phyloP scores from a whole-genome alignment of 1,140 invertebrate genomes.

The Leptoteleia sp. region DNA sequence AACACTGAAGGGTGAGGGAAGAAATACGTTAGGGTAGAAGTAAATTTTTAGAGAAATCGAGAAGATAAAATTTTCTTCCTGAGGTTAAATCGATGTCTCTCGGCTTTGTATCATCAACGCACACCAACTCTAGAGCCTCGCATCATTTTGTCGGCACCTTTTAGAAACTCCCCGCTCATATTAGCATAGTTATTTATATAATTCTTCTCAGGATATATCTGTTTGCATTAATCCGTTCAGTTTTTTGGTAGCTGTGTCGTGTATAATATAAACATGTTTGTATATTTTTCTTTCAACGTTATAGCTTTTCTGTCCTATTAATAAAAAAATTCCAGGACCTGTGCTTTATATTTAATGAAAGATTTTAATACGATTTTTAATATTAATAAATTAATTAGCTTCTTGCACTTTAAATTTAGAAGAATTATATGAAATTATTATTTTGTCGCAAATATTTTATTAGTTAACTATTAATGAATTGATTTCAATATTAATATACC shows the following conservation, averaged over 20 bases:
- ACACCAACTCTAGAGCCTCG: slow-evolving; percentile 25
- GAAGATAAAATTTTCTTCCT: slow-evolving; percentile 62
- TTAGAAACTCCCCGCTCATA: slow-evolving; percentile 37
- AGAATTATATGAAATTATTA: no score
- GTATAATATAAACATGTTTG: slow-evolving; percentile 6
- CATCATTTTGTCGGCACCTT: slow-evolving; percentile 55
- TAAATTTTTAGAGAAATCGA: slow-evolving; percentile 55
- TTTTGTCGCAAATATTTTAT: no score
- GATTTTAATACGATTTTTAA: no score
- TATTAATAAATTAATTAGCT: no score
- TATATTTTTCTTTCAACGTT: slow-evolving; percentile 4
- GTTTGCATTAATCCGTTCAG: slow-evolving; percentile 30
- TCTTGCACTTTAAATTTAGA: no score
- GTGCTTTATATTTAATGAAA: no score
- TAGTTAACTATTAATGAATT: no score
- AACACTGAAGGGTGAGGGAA: slow-evolving; percentile 49
- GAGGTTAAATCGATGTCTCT: slow-evolving; percentile 70
- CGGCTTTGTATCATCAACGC: slow-evolving; percentile 35
- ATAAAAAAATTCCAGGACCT: no score
- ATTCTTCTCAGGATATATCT: slow-evolving; percentile 35
- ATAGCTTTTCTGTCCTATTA: no score
- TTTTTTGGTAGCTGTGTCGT: slow-evolving; percentile 31
- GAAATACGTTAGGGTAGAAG: slow-evolving; percentile 63
- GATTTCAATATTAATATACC: no score
- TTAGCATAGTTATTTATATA: slow-evolving; percentile 54